Conservation (phyloP, 2,113 vertebrate species). For the Clupea harengus region DNA sequence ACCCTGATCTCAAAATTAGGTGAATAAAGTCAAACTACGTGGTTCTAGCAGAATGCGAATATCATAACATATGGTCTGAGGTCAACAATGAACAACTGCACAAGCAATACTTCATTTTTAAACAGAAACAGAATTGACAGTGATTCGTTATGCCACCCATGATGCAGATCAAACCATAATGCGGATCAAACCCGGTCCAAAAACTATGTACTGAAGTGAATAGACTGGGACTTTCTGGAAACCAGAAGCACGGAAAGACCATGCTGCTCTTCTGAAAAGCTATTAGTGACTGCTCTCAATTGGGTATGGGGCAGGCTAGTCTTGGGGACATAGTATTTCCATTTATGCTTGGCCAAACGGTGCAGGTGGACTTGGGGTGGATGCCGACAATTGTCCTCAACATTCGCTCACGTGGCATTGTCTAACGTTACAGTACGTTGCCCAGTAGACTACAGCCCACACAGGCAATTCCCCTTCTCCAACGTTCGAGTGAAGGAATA, state of each 20-base stretch:
- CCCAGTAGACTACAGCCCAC: not conserved
- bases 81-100: not conserved
- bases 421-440: not conserved
- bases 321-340: not conserved
- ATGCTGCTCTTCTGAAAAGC: not conserved
- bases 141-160: not conserved
- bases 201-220: not conserved
- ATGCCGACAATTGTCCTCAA: not conserved
- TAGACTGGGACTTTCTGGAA: not conserved
- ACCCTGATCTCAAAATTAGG: too few relatives aligned
- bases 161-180: not conserved
- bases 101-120: too few relatives aligned
- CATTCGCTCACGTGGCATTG: not conserved
- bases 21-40: too few relatives aligned
- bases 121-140: too few relatives aligned
- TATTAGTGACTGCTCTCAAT: not conserved
- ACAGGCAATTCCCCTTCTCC: not conserved
- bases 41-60: not conserved
- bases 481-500: not conserved
- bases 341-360: not conserved
- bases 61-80: not conserved
- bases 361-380: not conserved
- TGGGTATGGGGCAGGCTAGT: not conserved
- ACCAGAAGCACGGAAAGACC: not conserved
- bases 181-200: not conserved